Conservation (phyloP, 2,113 vertebrate species). For the Ophthalmolycus amberensis region DNA sequence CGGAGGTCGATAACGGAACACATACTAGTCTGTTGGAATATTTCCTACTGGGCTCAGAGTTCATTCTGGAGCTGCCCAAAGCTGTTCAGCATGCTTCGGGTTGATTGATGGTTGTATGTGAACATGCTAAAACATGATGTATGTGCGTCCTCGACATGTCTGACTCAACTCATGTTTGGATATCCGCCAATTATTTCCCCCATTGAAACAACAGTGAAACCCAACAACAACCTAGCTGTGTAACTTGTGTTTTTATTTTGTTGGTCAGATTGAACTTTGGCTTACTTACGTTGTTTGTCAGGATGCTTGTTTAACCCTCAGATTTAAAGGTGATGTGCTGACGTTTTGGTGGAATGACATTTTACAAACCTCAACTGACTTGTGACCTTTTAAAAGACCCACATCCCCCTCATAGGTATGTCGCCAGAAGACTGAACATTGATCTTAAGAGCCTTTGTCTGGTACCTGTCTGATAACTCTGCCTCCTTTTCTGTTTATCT, state of each 20-base stretch:
- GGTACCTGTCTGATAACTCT: conserved; percentile 1
- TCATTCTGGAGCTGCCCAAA: background rate
- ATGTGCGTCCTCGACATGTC: background rate
- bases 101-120: conserved; percentile 15
- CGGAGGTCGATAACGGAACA: background rate
- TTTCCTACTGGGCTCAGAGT: background rate
- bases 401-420: conserved; percentile 15
- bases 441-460: background rate
- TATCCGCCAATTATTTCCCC: conserved; percentile 7
- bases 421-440: background rate
- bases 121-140: conserved; percentile 2
- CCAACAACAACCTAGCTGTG: background rate
- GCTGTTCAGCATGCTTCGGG: background rate
- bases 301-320: background rate
- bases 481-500: background rate
- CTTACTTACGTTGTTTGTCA: background rate
- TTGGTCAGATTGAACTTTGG: background rate
- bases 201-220: background rate
- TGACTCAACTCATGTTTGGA: conserved; percentile 13
- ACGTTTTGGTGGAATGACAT: conserved; percentile 35
- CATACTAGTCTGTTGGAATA: background rate
- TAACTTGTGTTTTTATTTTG: background rate
- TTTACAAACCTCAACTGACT: conserved; percentile 38
- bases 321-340: background rate
- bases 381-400: conserved; percentile 53